Evolutionary conservation across 1,140 invertebrate species (phyloP), one percentile per base, ranked within the genome.

Genomic region (Pseudoatta argentina): DNA sequence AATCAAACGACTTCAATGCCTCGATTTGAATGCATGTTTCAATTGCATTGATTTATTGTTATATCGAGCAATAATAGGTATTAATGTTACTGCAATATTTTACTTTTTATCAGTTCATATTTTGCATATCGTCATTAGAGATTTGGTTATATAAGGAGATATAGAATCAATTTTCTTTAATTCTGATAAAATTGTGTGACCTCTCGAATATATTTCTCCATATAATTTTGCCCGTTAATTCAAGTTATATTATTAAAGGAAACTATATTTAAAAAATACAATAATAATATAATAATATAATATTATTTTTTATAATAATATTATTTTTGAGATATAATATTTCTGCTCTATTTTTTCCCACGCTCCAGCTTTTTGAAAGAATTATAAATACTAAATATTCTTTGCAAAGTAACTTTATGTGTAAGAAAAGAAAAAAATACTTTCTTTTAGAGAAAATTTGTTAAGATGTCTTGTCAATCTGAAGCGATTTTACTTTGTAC

Each of bases 101-200:
- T 14, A 16, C 2, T 76, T 24, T 59, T 21, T 59, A 44, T 57
- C 39, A 75, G 21, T 76, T 0, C 7, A 34, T 8, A 76, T 61
- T 44, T 76, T 76, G n/a, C 34, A 39, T 51, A 27, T 61, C 7
- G 8, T 76, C 59, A 76, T 76, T 44, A 76, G 16, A 16, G 16
- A 1, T 4, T 76, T 59, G 21, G 14, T 76, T 59, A 24, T 59
- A 24, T 21, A 76, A 7, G 21, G 18, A 61, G n/a, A 12, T 2
- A 73, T 24, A 55, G 34, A 44, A 59, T 76, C 2, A 44, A 76
- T 61, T 76, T 44, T 44, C 14, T 61, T 61, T 76, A 61, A 59
- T 76, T 76, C 0, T 1, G 2, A 76, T 76, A 14, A 12, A 73
- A 57, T 57, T 7, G 39, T 8, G n/a, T n/a, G 3, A 27, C 55